A percentile compares a stretch with the other conserved stretches of the same genome.
Evolutionary conservation across 2,888 invertebrate genomes (phyloP).

Genomic region (Agrotis ipsilon): DNA sequence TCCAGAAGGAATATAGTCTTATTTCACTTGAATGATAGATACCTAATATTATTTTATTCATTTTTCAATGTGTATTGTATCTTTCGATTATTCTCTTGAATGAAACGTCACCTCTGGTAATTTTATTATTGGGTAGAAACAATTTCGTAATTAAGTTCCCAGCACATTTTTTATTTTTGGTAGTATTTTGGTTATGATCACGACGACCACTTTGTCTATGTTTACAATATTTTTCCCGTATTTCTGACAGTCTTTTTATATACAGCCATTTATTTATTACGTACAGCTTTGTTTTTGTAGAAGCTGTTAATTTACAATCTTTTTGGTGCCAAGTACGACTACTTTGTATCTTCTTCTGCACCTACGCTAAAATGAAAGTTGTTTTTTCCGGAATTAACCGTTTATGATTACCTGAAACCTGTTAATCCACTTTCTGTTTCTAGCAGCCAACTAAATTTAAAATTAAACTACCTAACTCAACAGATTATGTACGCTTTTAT

Average conservation of each 20-base stretch:
- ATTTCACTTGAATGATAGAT: too few relatives aligned
- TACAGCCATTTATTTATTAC: background rate
- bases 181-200: background rate
- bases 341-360: background rate
- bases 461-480: too few relatives aligned
- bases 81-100: too few relatives aligned
- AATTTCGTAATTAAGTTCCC: conserved; percentile 3
- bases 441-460: background rate
- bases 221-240: background rate
- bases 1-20: too few relatives aligned
- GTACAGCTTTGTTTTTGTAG: background rate
- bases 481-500: too few relatives aligned
- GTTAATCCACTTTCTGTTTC: background rate
- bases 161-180: background rate
- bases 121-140: conserved; percentile 2
- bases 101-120: background rate
- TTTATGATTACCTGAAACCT: background rate
- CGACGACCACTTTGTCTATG: background rate
- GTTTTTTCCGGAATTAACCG: background rate
- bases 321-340: background rate
- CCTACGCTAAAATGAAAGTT: conserved; percentile 1
- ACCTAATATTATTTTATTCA: too few relatives aligned
- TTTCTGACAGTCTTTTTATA: background rate
- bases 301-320: background rate
- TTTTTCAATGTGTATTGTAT: too few relatives aligned